Evolutionary conservation across 1,140 invertebrate species (phyloP).

Genomic region (Lethocerus indicus): DNA sequence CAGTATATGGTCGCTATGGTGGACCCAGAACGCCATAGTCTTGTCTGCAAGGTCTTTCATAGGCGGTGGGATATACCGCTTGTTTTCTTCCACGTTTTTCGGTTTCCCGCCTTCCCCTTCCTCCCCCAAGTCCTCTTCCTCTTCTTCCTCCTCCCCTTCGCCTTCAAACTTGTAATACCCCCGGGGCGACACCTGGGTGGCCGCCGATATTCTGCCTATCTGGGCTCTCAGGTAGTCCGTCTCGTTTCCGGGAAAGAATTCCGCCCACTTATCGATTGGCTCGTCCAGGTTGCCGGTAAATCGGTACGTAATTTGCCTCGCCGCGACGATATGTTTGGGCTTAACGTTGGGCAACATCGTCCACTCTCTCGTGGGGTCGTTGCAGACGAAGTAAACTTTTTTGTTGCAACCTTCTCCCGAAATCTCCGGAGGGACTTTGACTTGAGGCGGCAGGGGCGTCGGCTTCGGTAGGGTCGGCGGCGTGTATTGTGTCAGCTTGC

Average conservation of each 20-base stretch:
- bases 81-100: conserved; percentile 28
- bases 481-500: conserved; percentile 4
- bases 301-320: conserved; percentile 41
- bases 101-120: conserved; percentile 19
- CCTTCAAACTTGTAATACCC: conserved; percentile 44
- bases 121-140: conserved; percentile 31
- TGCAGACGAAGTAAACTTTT: conserved; percentile 54
- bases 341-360: conserved; percentile 48
- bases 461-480: conserved; percentile 23
- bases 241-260: conserved; percentile 67
- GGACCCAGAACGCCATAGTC: conserved; percentile 71
- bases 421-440: conserved; percentile 29
- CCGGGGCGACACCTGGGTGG: conserved; percentile 61
- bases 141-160: conserved; percentile 35
- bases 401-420: conserved; percentile 45
- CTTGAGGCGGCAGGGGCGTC: conserved; percentile 27
- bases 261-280: conserved; percentile 43
- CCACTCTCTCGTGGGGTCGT: conserved; percentile 46
- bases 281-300: conserved; percentile 53
- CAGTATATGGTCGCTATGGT: conserved; percentile 57
- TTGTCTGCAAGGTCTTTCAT: conserved; percentile 31
- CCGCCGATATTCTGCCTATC: conserved; percentile 65
- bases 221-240: conserved; percentile 66
- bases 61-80: too few species aligned
- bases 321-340: conserved; percentile 42